Evolutionary conservation across 2,113 vertebrate species (phyloP).

Genomic region (Trogon surrucura): DNA sequence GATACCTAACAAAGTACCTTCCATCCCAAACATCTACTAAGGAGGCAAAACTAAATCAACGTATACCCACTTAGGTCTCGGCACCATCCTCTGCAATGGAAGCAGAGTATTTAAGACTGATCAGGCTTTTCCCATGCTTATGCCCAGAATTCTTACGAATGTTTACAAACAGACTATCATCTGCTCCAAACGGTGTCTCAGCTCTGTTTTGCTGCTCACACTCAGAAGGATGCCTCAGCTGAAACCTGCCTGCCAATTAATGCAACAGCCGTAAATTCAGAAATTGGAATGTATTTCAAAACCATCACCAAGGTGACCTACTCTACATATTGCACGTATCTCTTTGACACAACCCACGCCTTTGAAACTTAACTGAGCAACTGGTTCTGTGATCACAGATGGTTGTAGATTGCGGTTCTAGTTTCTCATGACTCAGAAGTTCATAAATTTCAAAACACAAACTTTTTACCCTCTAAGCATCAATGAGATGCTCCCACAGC

Average conservation of each 20-base stretch:
- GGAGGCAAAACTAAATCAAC: neutral
- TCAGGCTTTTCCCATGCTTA: neutral
- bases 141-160: neutral
- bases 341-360: conserved; percentile 30
- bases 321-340: neutral
- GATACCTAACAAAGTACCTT: neutral
- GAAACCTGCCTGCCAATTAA: conserved; percentile 19
- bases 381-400: conserved; percentile 37
- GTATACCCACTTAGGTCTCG: neutral
- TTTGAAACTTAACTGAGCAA: conserved; percentile 55
- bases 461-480: neutral
- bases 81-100: neutral
- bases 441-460: neutral
- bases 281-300: neutral
- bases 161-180: conserved; percentile 14
- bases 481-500: neutral
- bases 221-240: neutral
- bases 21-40: neutral
- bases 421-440: conserved; percentile 13
- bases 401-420: neutral
- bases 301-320: conserved; percentile 33
- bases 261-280: neutral
- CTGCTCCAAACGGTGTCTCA: neutral
- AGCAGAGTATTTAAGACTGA: neutral
- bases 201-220: neutral